A percentile compares a stretch with the other conserved stretches of the same genome.
Evolutionary conservation across 2,888 invertebrate genomes (phyloP).

Genomic region (Hemithea aestivaria): DNA sequence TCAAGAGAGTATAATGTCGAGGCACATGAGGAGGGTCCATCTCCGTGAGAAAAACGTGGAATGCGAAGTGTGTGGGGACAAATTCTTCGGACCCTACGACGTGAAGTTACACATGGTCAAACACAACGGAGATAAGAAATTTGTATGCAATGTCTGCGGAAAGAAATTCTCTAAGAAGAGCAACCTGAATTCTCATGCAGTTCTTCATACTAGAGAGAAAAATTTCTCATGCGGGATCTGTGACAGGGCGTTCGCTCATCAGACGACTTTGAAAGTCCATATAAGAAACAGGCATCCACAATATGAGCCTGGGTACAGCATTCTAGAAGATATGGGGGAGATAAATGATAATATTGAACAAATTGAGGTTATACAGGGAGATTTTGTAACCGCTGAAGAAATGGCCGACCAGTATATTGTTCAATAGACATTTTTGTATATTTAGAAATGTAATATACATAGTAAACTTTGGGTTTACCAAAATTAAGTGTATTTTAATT

Average conservation of each 20-base stretch:
- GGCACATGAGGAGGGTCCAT: conserved; percentile 80
- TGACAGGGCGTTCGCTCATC: conserved; percentile 71
- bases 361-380: conserved; percentile 52
- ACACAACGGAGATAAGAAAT: conserved; percentile 76
- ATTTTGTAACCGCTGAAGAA: conserved; percentile 42
- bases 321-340: conserved; percentile 39
- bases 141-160: conserved; percentile 79
- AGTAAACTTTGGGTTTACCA: too few species aligned
- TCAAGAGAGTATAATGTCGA: conserved; percentile 78
- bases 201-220: conserved; percentile 78
- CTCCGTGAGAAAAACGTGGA: conserved; percentile 69
- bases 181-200: conserved; percentile 78
- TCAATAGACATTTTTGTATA: too few species aligned
- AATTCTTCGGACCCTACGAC: conserved; percentile 66
- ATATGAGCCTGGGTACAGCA: conserved; percentile 24
- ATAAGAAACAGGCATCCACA: conserved; percentile 46
- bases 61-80: conserved; percentile 66
- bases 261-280: conserved; percentile 58
- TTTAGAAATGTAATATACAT: too few species aligned
- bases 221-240: conserved; percentile 73
- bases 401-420: conserved; percentile 19
- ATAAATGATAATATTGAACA: conserved; percentile 38
- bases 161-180: conserved; percentile 80
- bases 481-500: too few species aligned
- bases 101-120: conserved; percentile 72